Base-by-base conservation (phyloP, 2,888 invertebrate genomes). In the Malthinus seriepunctatus region DNA sequence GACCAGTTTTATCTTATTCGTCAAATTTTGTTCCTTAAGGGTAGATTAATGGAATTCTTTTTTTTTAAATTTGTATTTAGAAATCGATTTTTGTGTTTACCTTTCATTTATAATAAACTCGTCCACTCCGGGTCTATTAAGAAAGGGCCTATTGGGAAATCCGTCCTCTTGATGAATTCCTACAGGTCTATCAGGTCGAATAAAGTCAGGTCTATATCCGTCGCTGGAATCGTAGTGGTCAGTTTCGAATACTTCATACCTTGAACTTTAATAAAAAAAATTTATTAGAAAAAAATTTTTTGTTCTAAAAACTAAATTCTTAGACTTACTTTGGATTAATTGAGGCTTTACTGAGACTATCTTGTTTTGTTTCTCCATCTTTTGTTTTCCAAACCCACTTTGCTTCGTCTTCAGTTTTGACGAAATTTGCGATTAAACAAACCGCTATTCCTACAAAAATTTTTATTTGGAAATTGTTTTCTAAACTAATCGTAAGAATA, bases 361-460 rank as follows among this genome's bases (percentile, higher is more conserved):
- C 37, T 33, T 55, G 54, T 39, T 58, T 58, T 7, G 56, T 55
- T 12, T 64, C 57, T 44, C 72, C 62, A 12, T 64, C 68, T 57
- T 68, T 70, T 45, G 76, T 73, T 34, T 71, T 72, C 81, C 81
- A 81, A 4, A 77, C 76, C 82, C 82, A 82, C 66, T 78, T 76
- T 46, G 75, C 76, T 44, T 79, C 78, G 58, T 78, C 76, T 35
- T 63, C 52, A 8, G 48, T 12, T 12, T 42, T n/a, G 7, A 53
- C 45, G 15, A 52, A n/a, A 10, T 52, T 44, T 23, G 5, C 23
- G 23, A 23, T 23, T 14, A 46, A 14, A 23, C 45, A 52, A 8
- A 45, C 9, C 23, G 34, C 31, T 11, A 35, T 8, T 34, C 33
- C 52, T 52, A 44, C 10, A 46, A 23, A 23, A 23, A 5, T 23